A percentile compares a stretch with the other conserved stretches of the same genome.
phyloP scores from a whole-genome alignment of 2,888 invertebrate genomes.

The Unio pictorum region DNA sequence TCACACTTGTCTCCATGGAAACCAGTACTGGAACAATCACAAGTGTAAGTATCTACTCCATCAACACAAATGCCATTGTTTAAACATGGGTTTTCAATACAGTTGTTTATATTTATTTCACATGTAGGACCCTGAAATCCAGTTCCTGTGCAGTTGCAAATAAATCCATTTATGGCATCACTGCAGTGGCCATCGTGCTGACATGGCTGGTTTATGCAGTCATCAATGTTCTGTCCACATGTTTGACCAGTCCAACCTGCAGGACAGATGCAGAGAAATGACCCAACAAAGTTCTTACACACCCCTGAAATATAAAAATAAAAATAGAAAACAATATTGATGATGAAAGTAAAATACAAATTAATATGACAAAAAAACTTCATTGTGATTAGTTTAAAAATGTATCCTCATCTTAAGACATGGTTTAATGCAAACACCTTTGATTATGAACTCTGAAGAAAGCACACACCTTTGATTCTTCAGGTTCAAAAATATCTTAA shows the following conservation, averaged over 20 bases:
- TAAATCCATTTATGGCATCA: conserved; percentile 36
- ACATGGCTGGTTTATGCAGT: conserved; percentile 51
- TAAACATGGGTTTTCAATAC: conserved; percentile 41
- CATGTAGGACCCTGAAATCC: conserved; percentile 48
- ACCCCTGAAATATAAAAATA: conserved; percentile 24
- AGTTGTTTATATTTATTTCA: conserved; percentile 44
- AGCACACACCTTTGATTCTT: not conserved
- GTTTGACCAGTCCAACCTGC: conserved; percentile 55
- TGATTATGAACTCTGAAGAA: not conserved
- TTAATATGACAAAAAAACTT: not conserved
- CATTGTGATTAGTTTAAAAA: no score
- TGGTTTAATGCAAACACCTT: not conserved
- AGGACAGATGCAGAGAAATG: conserved; percentile 52
- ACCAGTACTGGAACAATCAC: conserved; percentile 57
- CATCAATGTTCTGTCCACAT: conserved; percentile 53
- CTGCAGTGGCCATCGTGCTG: conserved; percentile 49
- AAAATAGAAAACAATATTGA: not conserved
- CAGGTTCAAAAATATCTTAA: not conserved
- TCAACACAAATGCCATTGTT: conserved; percentile 55
- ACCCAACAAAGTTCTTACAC: conserved; percentile 48
- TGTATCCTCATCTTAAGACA: no score
- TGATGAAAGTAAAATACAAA: no score
- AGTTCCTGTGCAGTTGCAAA: conserved; percentile 47
- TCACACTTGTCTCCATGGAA: conserved; percentile 42
- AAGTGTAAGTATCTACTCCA: conserved; percentile 41